Evolutionary conservation across 2,888 invertebrate species (phyloP).

Genomic region (Liodrosophila aerea): DNA sequence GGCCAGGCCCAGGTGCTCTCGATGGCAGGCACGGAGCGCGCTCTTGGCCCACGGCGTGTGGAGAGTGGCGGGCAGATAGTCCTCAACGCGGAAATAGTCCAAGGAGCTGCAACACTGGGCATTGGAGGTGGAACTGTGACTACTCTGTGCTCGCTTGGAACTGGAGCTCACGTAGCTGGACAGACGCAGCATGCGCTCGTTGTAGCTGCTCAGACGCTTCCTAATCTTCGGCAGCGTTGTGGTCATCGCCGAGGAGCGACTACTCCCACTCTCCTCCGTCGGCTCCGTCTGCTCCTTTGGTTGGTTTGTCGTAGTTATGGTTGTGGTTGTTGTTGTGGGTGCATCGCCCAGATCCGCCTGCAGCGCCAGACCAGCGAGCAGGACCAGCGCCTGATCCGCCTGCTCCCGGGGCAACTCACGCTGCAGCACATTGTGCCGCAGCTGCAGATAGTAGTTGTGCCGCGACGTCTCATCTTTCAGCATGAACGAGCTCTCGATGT

Average conservation of each 20-base stretch:
- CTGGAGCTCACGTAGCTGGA: conserved; percentile 72
- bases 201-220: conserved; percentile 72
- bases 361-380: conserved; percentile 93
- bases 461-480: conserved; percentile 95
- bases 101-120: conserved; percentile 9
- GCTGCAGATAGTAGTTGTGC: conserved; percentile 96
- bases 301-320: conserved; percentile 25
- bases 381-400: conserved; percentile 87
- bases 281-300: conserved; percentile 39
- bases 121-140: conserved; percentile 36
- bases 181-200: conserved; percentile 73
- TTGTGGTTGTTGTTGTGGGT: conserved; percentile 67
- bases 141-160: conserved; percentile 23
- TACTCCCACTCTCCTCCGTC: conserved; percentile 51
- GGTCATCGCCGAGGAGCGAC: conserved; percentile 34
- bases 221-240: conserved; percentile 79
- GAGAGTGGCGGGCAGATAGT: conserved; percentile 90
- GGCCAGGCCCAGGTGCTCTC: conserved; percentile 90
- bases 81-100: conserved; percentile 90
- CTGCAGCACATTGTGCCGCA: conserved; percentile 92
- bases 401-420: conserved; percentile 85
- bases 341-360: conserved; percentile 96
- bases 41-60: conserved; percentile 84
- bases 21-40: conserved; percentile 89
- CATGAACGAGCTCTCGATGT: conserved; percentile 94